Conservation (phyloP, 2,797 vertebrate genomes). For the Notolabrus celidotus region DNA sequence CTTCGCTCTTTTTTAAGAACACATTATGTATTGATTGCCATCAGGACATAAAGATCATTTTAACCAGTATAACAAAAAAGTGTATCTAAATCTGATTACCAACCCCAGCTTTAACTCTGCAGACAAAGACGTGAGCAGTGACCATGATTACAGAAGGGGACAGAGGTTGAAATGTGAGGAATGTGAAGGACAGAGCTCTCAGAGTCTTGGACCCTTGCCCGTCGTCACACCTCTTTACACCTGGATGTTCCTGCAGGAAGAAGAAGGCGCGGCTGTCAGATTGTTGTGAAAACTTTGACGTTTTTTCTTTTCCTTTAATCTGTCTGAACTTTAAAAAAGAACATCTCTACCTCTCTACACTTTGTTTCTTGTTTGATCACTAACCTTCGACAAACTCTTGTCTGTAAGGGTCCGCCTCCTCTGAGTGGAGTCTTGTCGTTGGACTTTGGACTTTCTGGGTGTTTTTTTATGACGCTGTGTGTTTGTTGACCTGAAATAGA, state of each 20-base stretch:
- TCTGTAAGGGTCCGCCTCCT: conserved; percentile 28
- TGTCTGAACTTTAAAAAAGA: neutral
- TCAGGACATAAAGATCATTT: no score
- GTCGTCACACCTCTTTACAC: conserved; percentile 15
- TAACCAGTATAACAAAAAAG: no score
- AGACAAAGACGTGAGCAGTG: neutral
- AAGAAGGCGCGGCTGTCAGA: neutral
- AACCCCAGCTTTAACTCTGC: no score
- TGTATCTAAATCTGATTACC: no score
- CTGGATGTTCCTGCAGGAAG: conserved; percentile 14
- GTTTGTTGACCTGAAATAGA: conserved; percentile 55
- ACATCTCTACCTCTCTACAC: conserved; percentile 20
- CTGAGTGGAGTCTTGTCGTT: conserved; percentile 45
- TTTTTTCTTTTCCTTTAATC: neutral
- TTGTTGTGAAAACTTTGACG: neutral
- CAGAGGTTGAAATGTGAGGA: neutral
- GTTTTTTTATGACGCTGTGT: conserved; percentile 43
- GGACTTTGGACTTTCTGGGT: conserved; percentile 75
- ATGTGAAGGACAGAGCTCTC: neutral
- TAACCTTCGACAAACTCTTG: conserved; percentile 36
- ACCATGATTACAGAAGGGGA: neutral
- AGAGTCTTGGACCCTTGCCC: neutral
- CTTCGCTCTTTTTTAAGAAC: no score
- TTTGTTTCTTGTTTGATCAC: conserved; percentile 27
- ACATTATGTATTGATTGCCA: no score